Percentiles rank a stretch among this genome's conserved stretches.
These are phyloP conservation scores for Ataeniobius toweri DNA, from an alignment of 2,797 vertebrate genomes.

Conservation along the genomic window DNA sequence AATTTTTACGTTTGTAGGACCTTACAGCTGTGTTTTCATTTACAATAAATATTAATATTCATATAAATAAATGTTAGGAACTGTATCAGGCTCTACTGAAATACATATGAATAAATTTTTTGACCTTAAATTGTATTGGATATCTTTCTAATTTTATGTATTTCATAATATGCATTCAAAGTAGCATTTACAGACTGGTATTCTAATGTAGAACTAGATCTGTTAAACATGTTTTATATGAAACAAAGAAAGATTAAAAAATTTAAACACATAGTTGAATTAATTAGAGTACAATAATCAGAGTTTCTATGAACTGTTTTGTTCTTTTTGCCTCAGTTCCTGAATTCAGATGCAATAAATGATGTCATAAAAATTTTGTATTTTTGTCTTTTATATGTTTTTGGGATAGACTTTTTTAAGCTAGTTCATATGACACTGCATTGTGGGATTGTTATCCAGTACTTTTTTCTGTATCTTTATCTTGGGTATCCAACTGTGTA, in stretches of 20 bases:
- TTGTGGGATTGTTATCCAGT: not conserved
- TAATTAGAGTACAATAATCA: not conserved
- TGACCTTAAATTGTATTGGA: not conserved
- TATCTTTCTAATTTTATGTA: not conserved
- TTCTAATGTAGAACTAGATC: not conserved
- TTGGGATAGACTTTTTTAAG: not conserved
- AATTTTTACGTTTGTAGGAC: too few relatives aligned
- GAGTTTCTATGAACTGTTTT: not conserved
- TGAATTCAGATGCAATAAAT: not conserved
- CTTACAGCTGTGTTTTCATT: too few relatives aligned
- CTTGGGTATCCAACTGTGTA: conserved; percentile 2
- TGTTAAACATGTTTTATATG: not conserved
- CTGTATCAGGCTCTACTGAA: too few relatives aligned
- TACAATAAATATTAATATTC: too few relatives aligned
- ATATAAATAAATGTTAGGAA: too few relatives aligned
- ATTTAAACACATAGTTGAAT: not conserved
- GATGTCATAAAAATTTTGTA: not conserved
- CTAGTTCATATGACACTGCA: not conserved
- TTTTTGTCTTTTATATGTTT: not conserved
- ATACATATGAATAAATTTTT: too few relatives aligned
- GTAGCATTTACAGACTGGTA: not conserved
- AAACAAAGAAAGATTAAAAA: not conserved
- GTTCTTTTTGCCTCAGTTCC: not conserved
- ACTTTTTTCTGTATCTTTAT: not conserved
- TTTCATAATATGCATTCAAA: not conserved